These are phyloP conservation scores for Drosophila miranda DNA, from an alignment of 1,140 invertebrate species.

Conservation along the genomic window DNA sequence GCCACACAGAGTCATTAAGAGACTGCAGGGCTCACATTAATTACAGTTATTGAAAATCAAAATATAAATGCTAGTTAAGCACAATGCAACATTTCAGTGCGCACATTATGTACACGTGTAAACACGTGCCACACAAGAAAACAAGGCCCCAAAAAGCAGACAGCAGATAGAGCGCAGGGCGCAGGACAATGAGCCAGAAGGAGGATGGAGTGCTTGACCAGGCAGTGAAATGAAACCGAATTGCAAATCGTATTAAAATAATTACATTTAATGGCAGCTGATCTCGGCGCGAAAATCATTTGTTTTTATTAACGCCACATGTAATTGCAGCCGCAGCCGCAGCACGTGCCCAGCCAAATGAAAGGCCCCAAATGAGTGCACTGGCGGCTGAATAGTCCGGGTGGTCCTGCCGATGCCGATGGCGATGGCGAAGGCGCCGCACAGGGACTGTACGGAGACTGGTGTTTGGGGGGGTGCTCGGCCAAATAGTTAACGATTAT, in stretches of 20 bases:
- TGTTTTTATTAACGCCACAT: slow-evolving; percentile 74
- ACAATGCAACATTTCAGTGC: slow-evolving; percentile 18
- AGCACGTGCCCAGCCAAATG: slow-evolving; percentile 48
- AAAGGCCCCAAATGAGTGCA: slow-evolving; percentile 15
- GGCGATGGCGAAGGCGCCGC: neutral
- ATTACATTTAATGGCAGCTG: slow-evolving; percentile 76
- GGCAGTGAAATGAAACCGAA: slow-evolving; percentile 42
- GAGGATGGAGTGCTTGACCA: neutral
- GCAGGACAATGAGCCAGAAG: neutral
- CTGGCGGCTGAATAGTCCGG: no score
- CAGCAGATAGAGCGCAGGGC: neutral
- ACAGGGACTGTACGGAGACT: neutral
- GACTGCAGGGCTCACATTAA: slow-evolving; percentile 45
- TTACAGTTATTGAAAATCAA: slow-evolving; percentile 66
- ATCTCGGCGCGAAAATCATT: slow-evolving; percentile 65
- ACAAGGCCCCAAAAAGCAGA: slow-evolving; percentile 22
- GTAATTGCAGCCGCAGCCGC: slow-evolving; percentile 46
- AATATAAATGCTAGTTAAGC: slow-evolving; percentile 46
- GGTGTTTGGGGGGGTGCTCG: slow-evolving; percentile 8
- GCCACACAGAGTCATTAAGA: slow-evolving; percentile 6
- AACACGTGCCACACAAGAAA: no score
- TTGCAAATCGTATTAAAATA: slow-evolving; percentile 77
- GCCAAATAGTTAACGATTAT: slow-evolving; percentile 64
- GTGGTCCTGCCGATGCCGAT: no score
- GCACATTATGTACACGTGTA: no score